These are phyloP conservation scores for Tetrax tetrax DNA, from an alignment of 2,113 vertebrate species.

Conservation along the genomic window DNA sequence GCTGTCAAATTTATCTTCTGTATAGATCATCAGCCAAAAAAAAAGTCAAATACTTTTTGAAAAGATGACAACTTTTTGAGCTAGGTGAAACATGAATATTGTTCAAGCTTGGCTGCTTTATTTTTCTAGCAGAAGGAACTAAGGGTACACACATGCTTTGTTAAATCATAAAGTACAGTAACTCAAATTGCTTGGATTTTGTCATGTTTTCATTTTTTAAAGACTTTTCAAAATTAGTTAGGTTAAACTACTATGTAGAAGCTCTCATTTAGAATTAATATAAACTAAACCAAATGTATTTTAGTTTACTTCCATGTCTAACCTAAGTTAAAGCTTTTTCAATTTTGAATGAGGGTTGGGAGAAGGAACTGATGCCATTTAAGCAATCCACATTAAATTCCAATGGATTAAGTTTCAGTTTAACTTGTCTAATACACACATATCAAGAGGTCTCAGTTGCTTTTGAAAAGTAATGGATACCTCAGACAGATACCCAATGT, in stretches of 20 bases:
- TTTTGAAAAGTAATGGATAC: neutral
- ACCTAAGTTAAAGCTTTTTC: neutral
- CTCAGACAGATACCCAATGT: neutral
- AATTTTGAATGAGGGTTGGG: neutral
- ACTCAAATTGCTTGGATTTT: neutral
- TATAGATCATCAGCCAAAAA: constrained; percentile 61
- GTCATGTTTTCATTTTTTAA: neutral
- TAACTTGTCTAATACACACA: neutral
- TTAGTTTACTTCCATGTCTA: neutral
- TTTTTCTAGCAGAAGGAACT: neutral
- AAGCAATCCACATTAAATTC: neutral
- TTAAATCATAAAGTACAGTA: neutral
- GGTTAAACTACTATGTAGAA: neutral
- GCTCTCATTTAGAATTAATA: neutral
- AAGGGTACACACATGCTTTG: neutral
- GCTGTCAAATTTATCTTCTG: constrained; percentile 68
- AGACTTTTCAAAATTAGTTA: neutral
- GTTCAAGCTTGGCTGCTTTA: neutral
- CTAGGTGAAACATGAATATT: neutral
- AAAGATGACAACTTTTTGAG: neutral
- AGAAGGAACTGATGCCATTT: neutral
- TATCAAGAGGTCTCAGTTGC: neutral
- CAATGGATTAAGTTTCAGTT: neutral
- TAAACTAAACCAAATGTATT: neutral
- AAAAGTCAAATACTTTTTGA: constrained; percentile 39